Evolutionary conservation across 1,140 invertebrate genomes (phyloP).

Genomic region (Papilio aristodemus): DNA sequence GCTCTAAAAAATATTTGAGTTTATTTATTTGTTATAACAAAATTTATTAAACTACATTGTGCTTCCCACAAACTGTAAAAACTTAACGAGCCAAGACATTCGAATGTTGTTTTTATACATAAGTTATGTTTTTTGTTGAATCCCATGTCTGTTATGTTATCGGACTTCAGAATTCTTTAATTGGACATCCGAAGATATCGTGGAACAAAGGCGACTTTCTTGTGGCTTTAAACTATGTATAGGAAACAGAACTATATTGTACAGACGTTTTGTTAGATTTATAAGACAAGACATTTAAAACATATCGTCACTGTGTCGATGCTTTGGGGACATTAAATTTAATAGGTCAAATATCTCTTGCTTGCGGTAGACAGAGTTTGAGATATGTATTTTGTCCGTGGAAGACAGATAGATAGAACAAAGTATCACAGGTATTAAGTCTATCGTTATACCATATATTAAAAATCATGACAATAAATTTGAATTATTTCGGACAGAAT

Average conservation of each 20-base stretch:
- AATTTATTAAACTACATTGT: too few relatives aligned
- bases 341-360: too few relatives aligned
- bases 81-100: neutral
- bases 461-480: too few relatives aligned
- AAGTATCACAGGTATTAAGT: too few relatives aligned
- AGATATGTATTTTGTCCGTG: too few relatives aligned
- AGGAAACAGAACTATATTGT: neutral
- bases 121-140: neutral
- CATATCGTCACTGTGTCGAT: neutral
- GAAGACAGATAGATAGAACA: too few relatives aligned
- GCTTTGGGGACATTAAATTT: neutral
- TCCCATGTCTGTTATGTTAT: neutral
- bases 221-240: neutral
- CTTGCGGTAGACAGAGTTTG: too few relatives aligned
- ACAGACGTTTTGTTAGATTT: neutral
- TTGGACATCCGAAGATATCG: conserved; percentile 5
- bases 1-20: neutral
- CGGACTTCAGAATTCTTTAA: conserved; percentile 1
- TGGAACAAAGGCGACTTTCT: neutral
- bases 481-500: too few relatives aligned
- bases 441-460: too few relatives aligned
- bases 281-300: neutral
- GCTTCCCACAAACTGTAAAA: neutral
- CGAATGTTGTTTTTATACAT: too few relatives aligned
- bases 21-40: neutral